Evolutionary conservation across 1,140 invertebrate genomes (phyloP).

Genomic region (Procambarus clarkii): DNA sequence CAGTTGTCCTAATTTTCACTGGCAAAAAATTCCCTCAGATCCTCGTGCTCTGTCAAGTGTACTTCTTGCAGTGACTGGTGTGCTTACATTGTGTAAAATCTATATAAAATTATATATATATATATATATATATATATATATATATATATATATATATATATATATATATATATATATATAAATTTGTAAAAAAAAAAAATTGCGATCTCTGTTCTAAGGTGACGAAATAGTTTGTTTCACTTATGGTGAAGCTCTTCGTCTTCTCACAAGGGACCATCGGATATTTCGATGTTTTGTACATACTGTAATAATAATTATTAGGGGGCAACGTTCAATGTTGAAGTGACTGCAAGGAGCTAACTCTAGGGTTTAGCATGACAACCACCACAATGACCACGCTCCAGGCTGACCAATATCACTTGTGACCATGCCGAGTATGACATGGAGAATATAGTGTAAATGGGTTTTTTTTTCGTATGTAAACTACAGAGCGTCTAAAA

Average conservation of each 20-base stretch:
- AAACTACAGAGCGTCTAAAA: no score
- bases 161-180: constrained; percentile 23
- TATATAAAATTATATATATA: neutral
- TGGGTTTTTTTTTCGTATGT: no score
- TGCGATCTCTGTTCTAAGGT: neutral
- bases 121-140: constrained; percentile 14
- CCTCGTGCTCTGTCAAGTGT: no score
- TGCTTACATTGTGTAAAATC: neutral
- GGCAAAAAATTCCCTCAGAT: no score
- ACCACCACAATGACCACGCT: no score
- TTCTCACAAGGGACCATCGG: constrained; percentile 55
- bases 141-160: constrained; percentile 10
- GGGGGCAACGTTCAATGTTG: neutral
- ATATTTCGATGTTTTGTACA: constrained; percentile 61
- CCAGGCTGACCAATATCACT: no score
- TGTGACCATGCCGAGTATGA: no score
- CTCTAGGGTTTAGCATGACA: neutral
- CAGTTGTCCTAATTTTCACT: no score
- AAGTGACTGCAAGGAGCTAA: neutral
- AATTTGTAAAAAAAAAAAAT: no score
- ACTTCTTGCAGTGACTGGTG: no score
- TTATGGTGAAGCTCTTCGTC: neutral
- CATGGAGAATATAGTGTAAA: no score
- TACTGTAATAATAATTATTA: neutral
- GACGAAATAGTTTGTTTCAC: neutral